Evolutionary conservation across 2,888 invertebrate genomes (phyloP).

Genomic region (Spodoptera littoralis): DNA sequence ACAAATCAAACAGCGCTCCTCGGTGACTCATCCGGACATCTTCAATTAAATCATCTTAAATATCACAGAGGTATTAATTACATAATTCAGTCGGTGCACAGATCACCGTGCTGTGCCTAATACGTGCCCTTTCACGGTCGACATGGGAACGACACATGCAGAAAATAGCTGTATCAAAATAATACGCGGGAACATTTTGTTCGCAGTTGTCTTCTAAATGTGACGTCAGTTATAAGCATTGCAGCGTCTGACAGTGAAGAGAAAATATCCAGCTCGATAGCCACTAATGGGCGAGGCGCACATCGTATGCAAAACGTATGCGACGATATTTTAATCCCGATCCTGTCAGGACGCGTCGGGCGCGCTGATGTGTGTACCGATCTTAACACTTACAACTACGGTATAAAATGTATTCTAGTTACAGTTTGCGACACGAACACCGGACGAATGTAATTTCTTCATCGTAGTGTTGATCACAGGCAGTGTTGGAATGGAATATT

Average conservation of each 20-base stretch:
- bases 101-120: conserved; percentile 38
- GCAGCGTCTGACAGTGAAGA: conserved; percentile 41
- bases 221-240: conserved; percentile 53
- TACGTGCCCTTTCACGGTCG: conserved; percentile 40
- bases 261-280: conserved; percentile 50
- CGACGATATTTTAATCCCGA: conserved; percentile 54
- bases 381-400: conserved; percentile 54
- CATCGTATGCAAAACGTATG: conserved; percentile 57
- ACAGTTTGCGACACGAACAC: conserved; percentile 78
- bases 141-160: conserved; percentile 41
- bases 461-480: conserved; percentile 81
- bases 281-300: conserved; percentile 50
- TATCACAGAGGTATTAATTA: conserved; percentile 85
- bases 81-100: conserved; percentile 62
- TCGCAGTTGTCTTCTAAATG: conserved; percentile 45
- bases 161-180: conserved; percentile 42
- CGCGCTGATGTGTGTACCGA: conserved; percentile 50
- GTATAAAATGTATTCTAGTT: conserved; percentile 63
- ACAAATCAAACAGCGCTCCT: conserved; percentile 72
- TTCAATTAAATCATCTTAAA: conserved; percentile 79
- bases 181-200: conserved; percentile 21
- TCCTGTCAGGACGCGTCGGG: conserved; percentile 40
- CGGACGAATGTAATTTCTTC: conserved; percentile 84
- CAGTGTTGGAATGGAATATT: conserved; percentile 80
- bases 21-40: conserved; percentile 74